Base-by-base conservation (phyloP, 1,140 invertebrate genomes). In the Drosophila teissieri region DNA sequence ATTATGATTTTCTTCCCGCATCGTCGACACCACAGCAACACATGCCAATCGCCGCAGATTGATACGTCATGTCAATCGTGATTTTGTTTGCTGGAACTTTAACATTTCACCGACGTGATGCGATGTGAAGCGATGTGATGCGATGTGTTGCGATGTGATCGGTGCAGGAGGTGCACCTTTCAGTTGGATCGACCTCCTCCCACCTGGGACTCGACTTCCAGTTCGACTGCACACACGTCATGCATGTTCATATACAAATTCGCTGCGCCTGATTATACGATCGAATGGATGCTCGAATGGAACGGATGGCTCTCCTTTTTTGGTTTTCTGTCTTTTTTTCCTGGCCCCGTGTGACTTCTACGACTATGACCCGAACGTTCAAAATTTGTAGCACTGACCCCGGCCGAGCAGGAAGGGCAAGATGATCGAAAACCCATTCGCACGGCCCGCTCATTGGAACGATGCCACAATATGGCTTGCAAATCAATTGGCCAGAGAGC, bases 81-180 rank as follows among this genome's bases (percentile, higher is more conserved):
- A 89, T 89, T 89, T 89, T 89, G 84, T 89, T 89, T 89, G 84
- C 61, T 89, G 84, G 84, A 89, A 89, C 84, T 89, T 89, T 89
- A 89, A 89, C 84, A 89, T 89, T 89, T 89, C 84, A 89, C 67
- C 84, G 80, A 89, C 84, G 80, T 89, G 83, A 68, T 48, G 63
- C 78, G 76, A 88, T 88, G 74, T 65, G 78, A 53, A 73, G 67
- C 55, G 58, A 80, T 79, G 64, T 52, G 81, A 62, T 65, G 62
- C 62, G 80, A 45, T 76, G 73, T 78, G 68, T 67, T 72, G 62
- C 65, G 80, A 48, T 80, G 73, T 78, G 73, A 73, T 68, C 73
- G 58, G 70, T 40, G 57, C 62, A 45, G 46, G 22, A 46, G 61
- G 36, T 68, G 65, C 62, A 44, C 31, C 36, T 10, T 62, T 15